Percentiles rank a stretch among this genome's conserved stretches.
Evolutionary conservation across 2,113 vertebrate genomes (phyloP).

Genomic region (Thomomys bottae): DNA sequence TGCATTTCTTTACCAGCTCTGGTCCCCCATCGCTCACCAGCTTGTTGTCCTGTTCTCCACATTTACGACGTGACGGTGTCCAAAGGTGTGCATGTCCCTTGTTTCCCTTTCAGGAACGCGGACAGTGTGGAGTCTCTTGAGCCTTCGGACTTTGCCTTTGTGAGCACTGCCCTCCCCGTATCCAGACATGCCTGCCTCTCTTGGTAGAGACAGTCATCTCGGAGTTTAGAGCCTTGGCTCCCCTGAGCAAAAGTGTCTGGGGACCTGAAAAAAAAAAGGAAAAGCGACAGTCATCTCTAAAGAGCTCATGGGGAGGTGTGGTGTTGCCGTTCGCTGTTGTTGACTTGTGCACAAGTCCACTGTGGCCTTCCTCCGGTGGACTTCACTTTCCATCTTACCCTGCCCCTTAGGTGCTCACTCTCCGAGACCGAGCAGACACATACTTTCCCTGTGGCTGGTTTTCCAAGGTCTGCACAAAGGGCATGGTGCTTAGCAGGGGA

Average conservation of each 20-base stretch:
- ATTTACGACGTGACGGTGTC: not conserved
- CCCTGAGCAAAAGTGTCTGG: too few relatives aligned
- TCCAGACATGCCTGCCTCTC: not conserved
- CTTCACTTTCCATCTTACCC: not conserved
- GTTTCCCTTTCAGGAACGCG: not conserved
- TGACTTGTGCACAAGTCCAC: not conserved
- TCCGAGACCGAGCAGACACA: not conserved
- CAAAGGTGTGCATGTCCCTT: not conserved
- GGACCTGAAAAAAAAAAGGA: too few relatives aligned
- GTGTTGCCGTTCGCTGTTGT: not conserved
- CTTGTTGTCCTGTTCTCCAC: not conserved
- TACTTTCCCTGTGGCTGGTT: not conserved
- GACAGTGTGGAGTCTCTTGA: not conserved
- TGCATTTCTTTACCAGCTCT: not conserved
- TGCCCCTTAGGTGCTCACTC: not conserved
- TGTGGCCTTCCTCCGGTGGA: not conserved
- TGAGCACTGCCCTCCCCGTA: not conserved
- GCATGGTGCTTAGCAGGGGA: not conserved
- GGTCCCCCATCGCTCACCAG: not conserved
- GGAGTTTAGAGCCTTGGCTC: not conserved
- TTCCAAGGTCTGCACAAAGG: not conserved
- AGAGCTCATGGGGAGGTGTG: not conserved
- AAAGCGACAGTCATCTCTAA: too few relatives aligned
- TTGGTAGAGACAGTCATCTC: not conserved
- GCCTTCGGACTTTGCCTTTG: not conserved